Percentiles rank a stretch among this genome's conserved stretches.
These are phyloP conservation scores for Chiloscyllium plagiosum DNA, from an alignment of 2,113 vertebrate genomes.

Conservation along the genomic window DNA sequence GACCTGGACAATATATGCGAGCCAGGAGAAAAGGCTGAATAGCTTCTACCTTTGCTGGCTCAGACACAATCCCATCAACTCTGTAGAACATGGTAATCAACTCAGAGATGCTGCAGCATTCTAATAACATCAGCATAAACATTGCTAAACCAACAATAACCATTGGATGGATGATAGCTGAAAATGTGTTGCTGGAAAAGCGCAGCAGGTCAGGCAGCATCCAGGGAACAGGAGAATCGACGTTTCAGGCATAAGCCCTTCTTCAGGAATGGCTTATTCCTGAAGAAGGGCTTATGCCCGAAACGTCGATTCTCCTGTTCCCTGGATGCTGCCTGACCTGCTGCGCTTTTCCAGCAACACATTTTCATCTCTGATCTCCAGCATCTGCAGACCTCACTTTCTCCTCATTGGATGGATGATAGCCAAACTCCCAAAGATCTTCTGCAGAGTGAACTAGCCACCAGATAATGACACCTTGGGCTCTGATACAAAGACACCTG, in stretches of 20 bases:
- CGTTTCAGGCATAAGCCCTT: no score
- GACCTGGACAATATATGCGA: not conserved
- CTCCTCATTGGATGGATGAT: not conserved
- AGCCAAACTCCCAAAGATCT: not conserved
- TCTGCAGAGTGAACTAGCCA: not conserved
- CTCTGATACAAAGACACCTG: not conserved
- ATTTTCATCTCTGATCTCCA: no score
- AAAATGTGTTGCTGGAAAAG: no score
- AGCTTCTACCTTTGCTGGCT: not conserved
- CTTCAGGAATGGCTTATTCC: no score
- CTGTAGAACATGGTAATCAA: no score
- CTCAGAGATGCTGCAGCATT: not conserved
- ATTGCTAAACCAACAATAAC: not conserved
- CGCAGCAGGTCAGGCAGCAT: no score
- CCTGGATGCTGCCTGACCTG: no score
- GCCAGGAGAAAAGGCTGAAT: not conserved
- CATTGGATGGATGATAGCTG: not conserved
- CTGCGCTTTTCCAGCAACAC: no score
- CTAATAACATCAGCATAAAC: not conserved
- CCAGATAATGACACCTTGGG: not conserved
- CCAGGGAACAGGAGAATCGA: no score
- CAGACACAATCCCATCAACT: not conserved
- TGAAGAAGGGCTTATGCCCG: no score
- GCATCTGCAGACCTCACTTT: no score
- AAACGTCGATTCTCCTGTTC: no score